These are phyloP conservation scores for Cephalotes varians DNA, from an alignment of 2,888 invertebrate genomes.

Conservation along the genomic window DNA sequence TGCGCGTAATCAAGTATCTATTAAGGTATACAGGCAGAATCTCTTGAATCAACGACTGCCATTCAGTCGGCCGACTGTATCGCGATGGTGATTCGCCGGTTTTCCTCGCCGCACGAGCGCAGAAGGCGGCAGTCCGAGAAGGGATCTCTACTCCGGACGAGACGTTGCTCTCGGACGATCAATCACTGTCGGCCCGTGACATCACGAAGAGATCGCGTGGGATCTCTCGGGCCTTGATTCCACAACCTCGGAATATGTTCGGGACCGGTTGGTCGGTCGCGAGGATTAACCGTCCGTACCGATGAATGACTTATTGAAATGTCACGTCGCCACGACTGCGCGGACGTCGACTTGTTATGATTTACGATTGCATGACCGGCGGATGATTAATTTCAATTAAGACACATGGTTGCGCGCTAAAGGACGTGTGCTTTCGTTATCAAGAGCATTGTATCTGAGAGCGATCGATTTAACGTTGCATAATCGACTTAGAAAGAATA, in stretches of 20 bases:
- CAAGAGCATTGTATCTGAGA: slow-evolving; percentile 36
- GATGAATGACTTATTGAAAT: slow-evolving; percentile 60
- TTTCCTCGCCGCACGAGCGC: slow-evolving; percentile 33
- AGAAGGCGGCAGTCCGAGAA: slow-evolving; percentile 34
- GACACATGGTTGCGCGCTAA: slow-evolving; percentile 58
- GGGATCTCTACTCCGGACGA: slow-evolving; percentile 28
- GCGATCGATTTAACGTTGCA: slow-evolving; percentile 23
- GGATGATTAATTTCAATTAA: slow-evolving; percentile 74
- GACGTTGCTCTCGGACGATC: slow-evolving; percentile 64
- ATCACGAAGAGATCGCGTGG: slow-evolving; percentile 60
- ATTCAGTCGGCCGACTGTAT: slow-evolving; percentile 46
- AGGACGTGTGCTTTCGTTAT: slow-evolving; percentile 49
- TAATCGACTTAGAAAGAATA: slow-evolving; percentile 8
- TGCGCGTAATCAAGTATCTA: slow-evolving; percentile 51
- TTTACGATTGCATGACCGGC: slow-evolving; percentile 67
- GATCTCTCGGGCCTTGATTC: slow-evolving; percentile 58
- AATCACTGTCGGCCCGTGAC: slow-evolving; percentile 71
- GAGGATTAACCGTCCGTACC: slow-evolving; percentile 68
- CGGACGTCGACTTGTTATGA: slow-evolving; percentile 71
- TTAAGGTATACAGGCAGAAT: slow-evolving; percentile 48
- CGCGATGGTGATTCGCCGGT: slow-evolving; percentile 42
- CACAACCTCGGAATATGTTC: slow-evolving; percentile 60
- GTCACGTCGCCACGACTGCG: slow-evolving; percentile 69
- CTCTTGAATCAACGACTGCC: slow-evolving; percentile 54
- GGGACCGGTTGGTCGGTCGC: slow-evolving; percentile 60